Conservation (phyloP, 2,113 vertebrate genomes). For the Cephalopterus ornatus region DNA sequence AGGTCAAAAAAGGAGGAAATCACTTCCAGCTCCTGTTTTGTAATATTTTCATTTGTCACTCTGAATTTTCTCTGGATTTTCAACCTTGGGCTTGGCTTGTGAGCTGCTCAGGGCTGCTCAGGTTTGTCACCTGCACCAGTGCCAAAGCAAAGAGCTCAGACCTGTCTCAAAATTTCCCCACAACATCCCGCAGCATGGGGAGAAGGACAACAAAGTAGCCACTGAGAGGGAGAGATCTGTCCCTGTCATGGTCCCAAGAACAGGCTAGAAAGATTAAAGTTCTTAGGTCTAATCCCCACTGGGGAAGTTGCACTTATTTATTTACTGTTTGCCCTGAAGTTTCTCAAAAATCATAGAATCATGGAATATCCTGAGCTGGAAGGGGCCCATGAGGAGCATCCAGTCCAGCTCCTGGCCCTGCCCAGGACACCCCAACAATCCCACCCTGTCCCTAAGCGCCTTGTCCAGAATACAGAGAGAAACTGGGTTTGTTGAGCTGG, state of each 20-base stretch:
- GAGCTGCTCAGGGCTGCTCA: neutral
- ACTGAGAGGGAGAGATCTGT: neutral
- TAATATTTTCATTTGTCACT: neutral
- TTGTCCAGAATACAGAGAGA: neutral
- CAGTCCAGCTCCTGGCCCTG: neutral
- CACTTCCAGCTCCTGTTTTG: neutral
- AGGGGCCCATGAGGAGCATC: neutral
- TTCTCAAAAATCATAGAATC: neutral
- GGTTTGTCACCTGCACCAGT: neutral
- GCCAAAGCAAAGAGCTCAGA: neutral
- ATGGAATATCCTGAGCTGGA: neutral
- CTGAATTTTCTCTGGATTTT: neutral
- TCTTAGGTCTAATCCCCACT: neutral
- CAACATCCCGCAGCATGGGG: neutral
- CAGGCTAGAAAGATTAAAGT: neutral
- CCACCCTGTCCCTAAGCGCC: neutral
- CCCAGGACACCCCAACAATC: neutral
- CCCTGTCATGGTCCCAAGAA: neutral
- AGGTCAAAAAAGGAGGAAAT: conserved; percentile 7
- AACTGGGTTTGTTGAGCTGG: neutral
- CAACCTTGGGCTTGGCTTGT: neutral
- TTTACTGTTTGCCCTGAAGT: neutral
- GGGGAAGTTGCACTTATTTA: neutral
- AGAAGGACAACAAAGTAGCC: neutral
- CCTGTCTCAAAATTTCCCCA: neutral